phyloP scores from a whole-genome alignment of 2,113 vertebrate species.

The Dinomys branickii region DNA sequence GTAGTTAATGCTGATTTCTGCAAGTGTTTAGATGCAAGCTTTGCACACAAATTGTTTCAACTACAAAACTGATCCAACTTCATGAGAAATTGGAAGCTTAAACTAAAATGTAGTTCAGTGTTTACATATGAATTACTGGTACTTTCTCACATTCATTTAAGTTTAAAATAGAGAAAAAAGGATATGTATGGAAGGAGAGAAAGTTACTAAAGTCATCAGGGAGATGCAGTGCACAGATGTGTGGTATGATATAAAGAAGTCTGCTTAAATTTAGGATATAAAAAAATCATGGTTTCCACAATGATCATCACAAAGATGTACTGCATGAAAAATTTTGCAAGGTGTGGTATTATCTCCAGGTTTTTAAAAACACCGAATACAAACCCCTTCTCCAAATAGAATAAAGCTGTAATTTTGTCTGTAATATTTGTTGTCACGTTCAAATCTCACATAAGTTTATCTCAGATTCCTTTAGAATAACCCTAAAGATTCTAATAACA shows the following conservation, averaged over 20 bases:
- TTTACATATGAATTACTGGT: slow-evolving; percentile 37
- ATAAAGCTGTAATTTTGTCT: slow-evolving; percentile 67
- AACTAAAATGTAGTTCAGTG: slow-evolving; percentile 46
- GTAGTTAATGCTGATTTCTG: too few relatives aligned
- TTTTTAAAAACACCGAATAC: slow-evolving; percentile 52
- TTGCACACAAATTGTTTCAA: too few relatives aligned
- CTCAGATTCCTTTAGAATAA: slow-evolving; percentile 84
- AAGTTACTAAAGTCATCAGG: slow-evolving; percentile 50
- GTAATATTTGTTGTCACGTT: slow-evolving; percentile 70
- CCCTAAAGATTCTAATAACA: slow-evolving; percentile 68
- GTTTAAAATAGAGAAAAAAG: slow-evolving; percentile 31
- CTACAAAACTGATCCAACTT: too few relatives aligned
- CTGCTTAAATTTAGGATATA: neutral
- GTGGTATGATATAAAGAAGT: neutral
- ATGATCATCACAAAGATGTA: slow-evolving; percentile 64
- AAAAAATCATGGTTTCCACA: slow-evolving; percentile 42
- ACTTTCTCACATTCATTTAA: slow-evolving; percentile 60
- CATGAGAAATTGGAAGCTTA: neutral
- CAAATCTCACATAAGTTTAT: slow-evolving; percentile 72
- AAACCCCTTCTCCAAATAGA: slow-evolving; percentile 68
- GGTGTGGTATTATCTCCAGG: slow-evolving; percentile 53
- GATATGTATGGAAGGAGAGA: too few relatives aligned
- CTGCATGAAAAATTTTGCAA: slow-evolving; percentile 67
- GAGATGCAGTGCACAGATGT: neutral
- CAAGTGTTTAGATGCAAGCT: too few relatives aligned